Evolutionary conservation across 1,140 invertebrate species (phyloP), one percentile per base, ranked within the genome.

Genomic region (Euwallacea fornicatus): DNA sequence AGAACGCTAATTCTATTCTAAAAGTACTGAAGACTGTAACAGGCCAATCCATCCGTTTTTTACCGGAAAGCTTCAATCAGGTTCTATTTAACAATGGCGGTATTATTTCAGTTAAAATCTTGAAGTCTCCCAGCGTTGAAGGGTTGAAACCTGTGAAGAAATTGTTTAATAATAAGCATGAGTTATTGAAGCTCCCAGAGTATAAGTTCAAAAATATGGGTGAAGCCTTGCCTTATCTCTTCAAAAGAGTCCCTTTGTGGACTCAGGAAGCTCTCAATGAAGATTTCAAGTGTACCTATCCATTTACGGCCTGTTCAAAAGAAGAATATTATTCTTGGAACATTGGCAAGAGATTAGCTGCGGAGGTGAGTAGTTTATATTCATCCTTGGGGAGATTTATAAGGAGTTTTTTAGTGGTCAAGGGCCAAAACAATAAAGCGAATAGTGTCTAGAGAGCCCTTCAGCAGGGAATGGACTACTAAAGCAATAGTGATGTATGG

Each of bases 401-500:
- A 46, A 10, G 8, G 33, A 42, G 44, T 58, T 78, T 33, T 79
- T 65, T 61, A 80, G 78, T 80, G 78, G 78, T 76, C 62, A 73
- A 73, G 76, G 60, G 78, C 79, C 15, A 78, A 75, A 70, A 59
- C 61, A 42, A 73, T 79, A n/a, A 76, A 75, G 58, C 73, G 73
- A 61, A 69, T 79, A 53, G 70, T 79, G 43, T 43, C 50, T 8
- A 15, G 11, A 8, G 59, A 76, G 54, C 15, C 56, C 8, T 74
- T 67, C 43, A 60, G 46, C 62, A 58, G 78, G 71, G 71, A 73
- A 8, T 79, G 77, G 78, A 75, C 59, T n/a, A 76, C 75, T 0
- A 78, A 78, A 73, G 54, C 75, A 6, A 71, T 78, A 66, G 73
- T 80, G 55, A 75, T 78, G 75, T 80, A 78, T 72, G 78, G 66